Evolutionary conservation across 2,113 vertebrate genomes (phyloP), one percentile per base, ranked within the genome.

Genomic region (Thomomys bottae): DNA sequence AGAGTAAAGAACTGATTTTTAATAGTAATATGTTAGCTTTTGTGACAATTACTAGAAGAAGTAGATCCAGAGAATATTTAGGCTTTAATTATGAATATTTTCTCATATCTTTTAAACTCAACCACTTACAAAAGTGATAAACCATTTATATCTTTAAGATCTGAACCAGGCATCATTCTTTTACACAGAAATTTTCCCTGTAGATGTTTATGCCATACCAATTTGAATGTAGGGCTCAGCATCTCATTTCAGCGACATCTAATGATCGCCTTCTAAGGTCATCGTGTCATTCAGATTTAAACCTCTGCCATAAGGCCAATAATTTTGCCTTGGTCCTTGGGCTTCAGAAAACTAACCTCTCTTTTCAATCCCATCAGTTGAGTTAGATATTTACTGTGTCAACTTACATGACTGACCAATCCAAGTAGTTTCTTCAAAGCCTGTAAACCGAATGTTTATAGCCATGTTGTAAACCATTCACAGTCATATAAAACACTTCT

Each of bases 361-460:
- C 24, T 85, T 64, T 71, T 91, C 61, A 71, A 3, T 78, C 20
- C 21, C 9, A 77, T 24, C 6, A 84, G 28, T 10, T 88, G 92
- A 78, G 9, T 79, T 84, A 76, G 32, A 45, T 94, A 75, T 84
- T 87, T 87, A 89, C 30, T 85, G 2, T 89, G 81, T 94, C 40
- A 57, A 61, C 34, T 73, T 86, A 6, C 30, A 70, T 84, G 67
- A 70, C 15, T 70, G 68, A 71, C 67, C 63, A 73, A 84, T 34
- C 49, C 77, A 18, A n/a, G 8, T 49, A 87, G 1, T n/a, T 83
- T 90, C 85, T 89, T 71, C 59, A 45, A 73, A 92, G 28, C 61
- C 54, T 94, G 1, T 30, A 34, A 83, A 30, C 79, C 42, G 54
- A 67, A 76, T 42, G 8, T 86, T 92, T 85, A 94, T 70, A 86